Evolutionary conservation across 2,888 invertebrate genomes (phyloP).

Genomic region (Idaea aversata): DNA sequence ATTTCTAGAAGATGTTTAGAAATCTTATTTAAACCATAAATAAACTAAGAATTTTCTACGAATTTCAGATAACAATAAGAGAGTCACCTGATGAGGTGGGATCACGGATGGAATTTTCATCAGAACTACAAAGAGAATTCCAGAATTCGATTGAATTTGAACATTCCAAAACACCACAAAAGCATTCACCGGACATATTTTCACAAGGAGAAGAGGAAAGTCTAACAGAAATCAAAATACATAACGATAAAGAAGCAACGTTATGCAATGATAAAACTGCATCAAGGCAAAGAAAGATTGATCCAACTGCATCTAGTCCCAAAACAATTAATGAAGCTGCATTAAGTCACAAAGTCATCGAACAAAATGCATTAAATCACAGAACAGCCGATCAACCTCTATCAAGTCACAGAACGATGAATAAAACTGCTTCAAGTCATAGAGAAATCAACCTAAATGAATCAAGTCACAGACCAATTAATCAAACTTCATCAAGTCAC

Average conservation of each 20-base stretch:
- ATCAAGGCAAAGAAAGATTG: conserved; percentile 2
- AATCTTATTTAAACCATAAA: neutral
- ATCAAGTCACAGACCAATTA: neutral
- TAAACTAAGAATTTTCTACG: neutral
- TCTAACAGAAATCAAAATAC: conserved; percentile 29
- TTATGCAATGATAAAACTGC: neutral
- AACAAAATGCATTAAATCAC: conserved; percentile 14
- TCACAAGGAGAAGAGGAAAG: conserved; percentile 47
- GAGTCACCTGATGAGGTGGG: neutral
- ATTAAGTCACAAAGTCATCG: neutral
- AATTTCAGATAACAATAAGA: conserved; percentile 37
- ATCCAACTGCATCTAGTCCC: neutral
- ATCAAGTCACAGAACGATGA: neutral
- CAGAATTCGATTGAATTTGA: conserved; percentile 6
- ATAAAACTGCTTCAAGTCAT: no score
- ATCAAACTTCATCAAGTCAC: neutral
- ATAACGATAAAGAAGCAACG: conserved; percentile 8
- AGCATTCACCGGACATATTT: conserved; percentile 52
- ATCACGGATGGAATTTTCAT: conserved; percentile 8
- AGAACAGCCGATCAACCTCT: conserved; percentile 18
- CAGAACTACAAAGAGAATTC: conserved; percentile 22
- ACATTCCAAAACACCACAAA: conserved; percentile 5
- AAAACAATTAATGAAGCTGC: neutral
- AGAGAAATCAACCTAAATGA: neutral
- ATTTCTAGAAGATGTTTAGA: no score